A percentile compares a stretch with the other conserved stretches of the same genome.
Evolutionary conservation across 2,113 vertebrate genomes (phyloP).

Genomic region (Trochalopteron elliotii): DNA sequence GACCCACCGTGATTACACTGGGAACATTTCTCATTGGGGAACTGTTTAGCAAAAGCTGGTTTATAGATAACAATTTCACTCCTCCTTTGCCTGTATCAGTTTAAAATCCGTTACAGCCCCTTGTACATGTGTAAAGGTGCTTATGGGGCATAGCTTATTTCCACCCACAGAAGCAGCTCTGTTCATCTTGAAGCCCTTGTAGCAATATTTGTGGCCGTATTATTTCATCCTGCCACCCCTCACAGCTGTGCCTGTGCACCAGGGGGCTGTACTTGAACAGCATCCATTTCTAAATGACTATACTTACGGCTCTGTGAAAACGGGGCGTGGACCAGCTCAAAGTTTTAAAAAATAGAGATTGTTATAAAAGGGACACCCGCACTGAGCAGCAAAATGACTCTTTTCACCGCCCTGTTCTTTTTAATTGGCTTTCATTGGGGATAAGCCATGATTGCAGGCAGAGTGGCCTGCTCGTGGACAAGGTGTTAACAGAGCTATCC

Average conservation of each 20-base stretch:
- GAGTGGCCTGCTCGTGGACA: background rate
- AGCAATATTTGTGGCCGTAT: conserved; percentile 43
- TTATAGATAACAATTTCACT: conserved; percentile 20
- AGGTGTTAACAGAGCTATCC: conserved; percentile 2
- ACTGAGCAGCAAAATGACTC: background rate
- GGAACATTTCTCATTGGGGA: conserved; percentile 44
- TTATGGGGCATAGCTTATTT: conserved; percentile 33
- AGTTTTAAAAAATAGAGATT: conserved; percentile 45
- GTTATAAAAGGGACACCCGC: background rate
- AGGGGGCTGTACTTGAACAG: conserved; percentile 58
- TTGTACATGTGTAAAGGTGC: conserved; percentile 44
- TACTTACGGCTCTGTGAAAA: background rate
- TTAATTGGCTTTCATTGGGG: background rate
- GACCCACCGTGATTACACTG: conserved; percentile 16
- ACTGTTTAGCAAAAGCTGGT: background rate
- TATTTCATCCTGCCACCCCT: conserved; percentile 59
- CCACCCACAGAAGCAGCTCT: conserved; percentile 32
- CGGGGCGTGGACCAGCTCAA: conserved; percentile 10
- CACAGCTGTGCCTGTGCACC: conserved; percentile 57
- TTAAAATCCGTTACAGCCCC: conserved; percentile 6
- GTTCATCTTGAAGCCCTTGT: conserved; percentile 32
- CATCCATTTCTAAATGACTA: conserved; percentile 54
- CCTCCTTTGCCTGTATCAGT: conserved; percentile 20
- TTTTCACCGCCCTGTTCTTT: background rate
- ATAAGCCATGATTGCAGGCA: background rate